Evolutionary conservation across 2,888 invertebrate genomes (phyloP).

Genomic region (Scaptomyza caliginosa): DNA sequence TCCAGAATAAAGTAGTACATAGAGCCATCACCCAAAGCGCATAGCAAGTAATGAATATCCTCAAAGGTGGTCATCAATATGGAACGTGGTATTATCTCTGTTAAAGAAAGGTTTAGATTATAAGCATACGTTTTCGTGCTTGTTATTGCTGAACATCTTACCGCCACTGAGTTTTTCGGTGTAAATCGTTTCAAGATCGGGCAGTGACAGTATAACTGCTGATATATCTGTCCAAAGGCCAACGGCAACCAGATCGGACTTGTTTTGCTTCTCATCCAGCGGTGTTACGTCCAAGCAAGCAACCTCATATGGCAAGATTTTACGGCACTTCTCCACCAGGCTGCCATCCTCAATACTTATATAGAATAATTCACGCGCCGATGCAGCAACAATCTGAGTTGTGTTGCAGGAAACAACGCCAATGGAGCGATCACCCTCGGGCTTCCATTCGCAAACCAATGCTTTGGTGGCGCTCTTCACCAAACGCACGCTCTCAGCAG

Average conservation of each 20-base stretch:
- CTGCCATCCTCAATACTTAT: slow-evolving; percentile 89
- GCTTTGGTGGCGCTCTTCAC: slow-evolving; percentile 88
- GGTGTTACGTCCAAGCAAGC: slow-evolving; percentile 98
- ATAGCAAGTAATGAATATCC: slow-evolving; percentile 93
- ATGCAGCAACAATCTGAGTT: slow-evolving; percentile 92
- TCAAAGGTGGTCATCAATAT: slow-evolving; percentile 97
- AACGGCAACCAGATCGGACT: slow-evolving; percentile 92
- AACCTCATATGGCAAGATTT: slow-evolving; percentile 95
- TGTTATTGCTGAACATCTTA: slow-evolving; percentile 69
- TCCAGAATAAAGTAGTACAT: slow-evolving; percentile 97
- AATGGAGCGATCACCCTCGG: slow-evolving; percentile 89
- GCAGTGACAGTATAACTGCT: slow-evolving; percentile 92
- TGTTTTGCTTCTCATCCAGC: slow-evolving; percentile 86
- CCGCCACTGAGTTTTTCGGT: slow-evolving; percentile 95
- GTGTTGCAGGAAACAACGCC: slow-evolving; percentile 94
- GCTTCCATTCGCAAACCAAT: slow-evolving; percentile 90
- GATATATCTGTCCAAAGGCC: slow-evolving; percentile 99
- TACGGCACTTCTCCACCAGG: slow-evolving; percentile 87
- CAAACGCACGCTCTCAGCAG: slow-evolving; percentile 89
- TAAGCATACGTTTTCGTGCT: not conserved
- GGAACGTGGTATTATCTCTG: slow-evolving; percentile 98
- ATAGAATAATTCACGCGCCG: slow-evolving; percentile 94
- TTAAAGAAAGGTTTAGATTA: not conserved
- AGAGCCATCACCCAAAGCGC: slow-evolving; percentile 98
- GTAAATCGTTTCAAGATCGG: slow-evolving; percentile 91